A percentile compares a stretch with the other conserved stretches of the same genome.
Evolutionary conservation across 2,113 vertebrate species (phyloP).

Genomic region (Eupsittula cactorum): DNA sequence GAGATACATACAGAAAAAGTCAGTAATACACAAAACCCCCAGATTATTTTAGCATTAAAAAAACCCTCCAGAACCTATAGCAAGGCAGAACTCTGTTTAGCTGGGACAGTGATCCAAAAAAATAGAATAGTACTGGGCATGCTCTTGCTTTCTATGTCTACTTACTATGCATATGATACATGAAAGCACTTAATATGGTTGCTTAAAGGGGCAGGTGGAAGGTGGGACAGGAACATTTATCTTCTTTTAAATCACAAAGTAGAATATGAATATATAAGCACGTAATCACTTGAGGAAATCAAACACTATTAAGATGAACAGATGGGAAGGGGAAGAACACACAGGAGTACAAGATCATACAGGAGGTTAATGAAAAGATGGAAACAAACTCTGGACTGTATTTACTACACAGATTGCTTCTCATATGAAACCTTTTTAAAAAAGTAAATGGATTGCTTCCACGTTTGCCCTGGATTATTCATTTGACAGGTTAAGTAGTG

Average conservation of each 20-base stretch:
- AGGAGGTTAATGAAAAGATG: background rate
- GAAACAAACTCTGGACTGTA: background rate
- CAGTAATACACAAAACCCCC: background rate
- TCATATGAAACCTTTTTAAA: background rate
- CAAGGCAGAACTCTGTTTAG: background rate
- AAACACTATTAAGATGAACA: background rate
- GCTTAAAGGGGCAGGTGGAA: background rate
- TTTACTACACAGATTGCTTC: background rate
- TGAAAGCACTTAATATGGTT: background rate
- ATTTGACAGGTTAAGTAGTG: background rate
- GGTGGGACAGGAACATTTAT: background rate
- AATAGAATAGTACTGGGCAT: background rate
- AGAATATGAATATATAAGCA: background rate
- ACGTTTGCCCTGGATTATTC: background rate
- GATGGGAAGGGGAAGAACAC: background rate
- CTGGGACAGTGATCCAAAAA: background rate
- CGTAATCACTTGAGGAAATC: background rate
- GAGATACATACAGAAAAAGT: background rate
- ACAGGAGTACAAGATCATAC: background rate
- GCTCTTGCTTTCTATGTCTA: background rate
- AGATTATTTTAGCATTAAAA: background rate
- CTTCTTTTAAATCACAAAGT: background rate
- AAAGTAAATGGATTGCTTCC: background rate
- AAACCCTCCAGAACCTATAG: background rate
- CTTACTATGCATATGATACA: background rate